These are phyloP conservation scores for Tetanocera ferruginea DNA, from an alignment of 2,888 invertebrate species.

Conservation along the genomic window DNA sequence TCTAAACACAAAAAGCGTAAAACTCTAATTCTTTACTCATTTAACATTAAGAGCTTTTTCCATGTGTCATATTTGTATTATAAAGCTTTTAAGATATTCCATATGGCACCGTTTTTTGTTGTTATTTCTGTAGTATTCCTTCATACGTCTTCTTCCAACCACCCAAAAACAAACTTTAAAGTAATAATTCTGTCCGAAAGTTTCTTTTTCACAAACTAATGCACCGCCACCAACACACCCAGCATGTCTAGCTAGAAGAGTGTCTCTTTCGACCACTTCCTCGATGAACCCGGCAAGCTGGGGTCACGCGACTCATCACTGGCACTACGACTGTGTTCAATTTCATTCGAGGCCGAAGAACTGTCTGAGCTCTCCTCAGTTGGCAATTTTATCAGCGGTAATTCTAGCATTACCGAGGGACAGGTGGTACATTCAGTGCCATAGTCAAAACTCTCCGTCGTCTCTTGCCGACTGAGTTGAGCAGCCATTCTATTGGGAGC, in stretches of 20 bases:
- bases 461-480: slow-evolving; percentile 47
- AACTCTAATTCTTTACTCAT: too few relatives aligned
- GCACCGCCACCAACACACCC: slow-evolving; percentile 3
- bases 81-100: too few relatives aligned
- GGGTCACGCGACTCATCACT: slow-evolving; percentile 64
- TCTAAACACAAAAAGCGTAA: too few relatives aligned
- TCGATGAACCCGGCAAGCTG: slow-evolving; percentile 67
- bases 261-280: slow-evolving; percentile 82
- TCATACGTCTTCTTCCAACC: background rate
- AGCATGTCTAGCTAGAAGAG: slow-evolving; percentile 76
- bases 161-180: background rate
- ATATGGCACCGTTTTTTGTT: too few relatives aligned
- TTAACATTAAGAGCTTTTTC: too few relatives aligned
- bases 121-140: too few relatives aligned
- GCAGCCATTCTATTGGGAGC: slow-evolving; percentile 53
- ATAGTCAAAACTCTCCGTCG: background rate
- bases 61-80: too few relatives aligned
- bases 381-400: slow-evolving; percentile 68
- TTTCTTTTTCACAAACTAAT: background rate
- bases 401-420: slow-evolving; percentile 67
- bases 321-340: slow-evolving; percentile 50
- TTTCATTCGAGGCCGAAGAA: slow-evolving; percentile 44
- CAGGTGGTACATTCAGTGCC: slow-evolving; percentile 50
- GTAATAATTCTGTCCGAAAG: background rate
- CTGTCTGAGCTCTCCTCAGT: slow-evolving; percentile 58